Conservation (phyloP, 92 coral and sea anemone genomes). For the Diadumene lineata region DNA sequence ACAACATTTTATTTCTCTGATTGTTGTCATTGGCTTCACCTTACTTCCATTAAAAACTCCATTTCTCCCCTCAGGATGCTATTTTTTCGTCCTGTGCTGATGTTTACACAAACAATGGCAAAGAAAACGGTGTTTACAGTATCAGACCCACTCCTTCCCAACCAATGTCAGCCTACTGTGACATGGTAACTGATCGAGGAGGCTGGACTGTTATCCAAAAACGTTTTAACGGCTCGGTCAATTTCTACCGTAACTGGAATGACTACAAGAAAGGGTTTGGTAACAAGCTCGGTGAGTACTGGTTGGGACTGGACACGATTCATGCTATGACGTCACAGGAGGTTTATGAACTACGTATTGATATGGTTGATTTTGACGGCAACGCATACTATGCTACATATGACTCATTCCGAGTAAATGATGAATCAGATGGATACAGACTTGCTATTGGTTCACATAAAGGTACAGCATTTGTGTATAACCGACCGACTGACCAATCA, state of each 20-base stretch:
- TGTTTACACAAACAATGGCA: background rate
- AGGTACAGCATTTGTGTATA: no score
- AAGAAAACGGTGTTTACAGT: background rate
- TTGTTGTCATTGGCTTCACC: no score
- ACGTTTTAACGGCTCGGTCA: constrained; percentile 34
- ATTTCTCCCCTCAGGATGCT: background rate
- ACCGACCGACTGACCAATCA: no score
- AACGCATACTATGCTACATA: constrained; percentile 26
- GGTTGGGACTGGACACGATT: constrained; percentile 42
- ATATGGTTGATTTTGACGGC: constrained; percentile 37
- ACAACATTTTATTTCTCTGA: background rate
- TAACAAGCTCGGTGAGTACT: constrained; percentile 32
- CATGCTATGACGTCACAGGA: constrained; percentile 28
- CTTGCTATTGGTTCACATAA: background rate
- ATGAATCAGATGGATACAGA: constrained; percentile 12
- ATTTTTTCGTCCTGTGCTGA: background rate
- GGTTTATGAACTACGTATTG: constrained; percentile 19
- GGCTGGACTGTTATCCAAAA: constrained; percentile 15
- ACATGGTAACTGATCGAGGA: background rate
- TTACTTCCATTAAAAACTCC: background rate
- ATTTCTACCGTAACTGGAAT: constrained; percentile 34
- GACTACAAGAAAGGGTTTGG: constrained; percentile 41
- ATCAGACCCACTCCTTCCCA: background rate
- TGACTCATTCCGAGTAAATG: constrained; percentile 16
- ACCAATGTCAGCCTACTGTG: background rate